These are phyloP conservation scores for Picus viridis DNA, from an alignment of 2,797 vertebrate species.

Conservation along the genomic window DNA sequence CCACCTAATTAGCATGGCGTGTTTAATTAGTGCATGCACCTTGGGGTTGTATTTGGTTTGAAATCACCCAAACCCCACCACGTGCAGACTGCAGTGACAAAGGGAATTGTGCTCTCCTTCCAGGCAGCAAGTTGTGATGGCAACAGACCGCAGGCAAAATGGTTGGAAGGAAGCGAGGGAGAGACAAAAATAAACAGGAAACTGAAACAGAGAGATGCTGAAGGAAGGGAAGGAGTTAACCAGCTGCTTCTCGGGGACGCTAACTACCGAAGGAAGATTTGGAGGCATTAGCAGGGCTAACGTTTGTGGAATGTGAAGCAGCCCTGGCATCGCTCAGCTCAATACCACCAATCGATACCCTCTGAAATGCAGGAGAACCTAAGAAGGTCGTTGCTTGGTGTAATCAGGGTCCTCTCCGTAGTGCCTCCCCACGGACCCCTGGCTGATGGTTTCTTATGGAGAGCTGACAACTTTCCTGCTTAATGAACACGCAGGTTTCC, in stretches of 20 bases:
- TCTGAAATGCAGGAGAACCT: constrained; percentile 28
- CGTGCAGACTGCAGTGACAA: not conserved
- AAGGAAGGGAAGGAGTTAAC: constrained; percentile 24
- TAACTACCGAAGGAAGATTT: constrained; percentile 16
- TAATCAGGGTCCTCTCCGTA: not conserved
- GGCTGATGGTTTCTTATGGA: not conserved
- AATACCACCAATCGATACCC: not conserved
- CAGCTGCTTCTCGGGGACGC: not conserved
- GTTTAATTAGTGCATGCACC: not conserved
- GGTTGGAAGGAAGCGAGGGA: not conserved
- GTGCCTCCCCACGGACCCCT: not conserved
- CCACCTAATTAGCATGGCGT: not conserved
- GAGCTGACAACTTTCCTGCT: not conserved
- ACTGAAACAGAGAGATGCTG: not conserved
- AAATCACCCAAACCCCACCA: not conserved
- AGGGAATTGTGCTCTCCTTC: not conserved
- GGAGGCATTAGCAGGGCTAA: not conserved
- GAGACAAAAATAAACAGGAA: not conserved
- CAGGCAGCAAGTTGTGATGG: not conserved
- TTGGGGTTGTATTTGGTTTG: not conserved
- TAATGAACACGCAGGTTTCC: not conserved
- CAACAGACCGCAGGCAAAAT: not conserved
- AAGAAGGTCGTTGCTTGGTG: not conserved
- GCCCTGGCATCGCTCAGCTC: not conserved
- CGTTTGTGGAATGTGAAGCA: constrained; percentile 40